A percentile compares a stretch with the other conserved stretches of the same genome.
Evolutionary conservation across 2,797 vertebrate genomes (phyloP).

Genomic region (Fistularia tabacaria): DNA sequence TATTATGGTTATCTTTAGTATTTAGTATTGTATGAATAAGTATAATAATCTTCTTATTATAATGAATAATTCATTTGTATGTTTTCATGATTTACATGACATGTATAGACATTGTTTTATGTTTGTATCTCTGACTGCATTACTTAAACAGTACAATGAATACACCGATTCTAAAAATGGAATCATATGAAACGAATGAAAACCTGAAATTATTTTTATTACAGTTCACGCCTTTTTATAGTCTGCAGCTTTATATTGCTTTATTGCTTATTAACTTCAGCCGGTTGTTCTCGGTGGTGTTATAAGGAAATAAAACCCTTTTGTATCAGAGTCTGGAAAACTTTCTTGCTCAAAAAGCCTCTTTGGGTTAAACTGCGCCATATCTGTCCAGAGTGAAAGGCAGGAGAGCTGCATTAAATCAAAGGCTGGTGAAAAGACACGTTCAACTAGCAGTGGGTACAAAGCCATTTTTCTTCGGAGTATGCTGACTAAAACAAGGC

Average conservation of each 20-base stretch:
- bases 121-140: too few relatives aligned
- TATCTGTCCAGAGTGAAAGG: slow-evolving; percentile 19
- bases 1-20: too few relatives aligned
- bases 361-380: not conserved
- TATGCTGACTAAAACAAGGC: slow-evolving; percentile 6
- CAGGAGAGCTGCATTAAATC: slow-evolving; percentile 17
- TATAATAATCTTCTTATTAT: too few relatives aligned
- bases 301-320: slow-evolving; percentile 3
- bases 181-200: too few relatives aligned
- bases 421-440: slow-evolving; percentile 14
- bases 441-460: not conserved
- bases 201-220: not conserved
- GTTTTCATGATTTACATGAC: too few relatives aligned
- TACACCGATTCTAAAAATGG: too few relatives aligned
- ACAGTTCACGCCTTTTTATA: not conserved
- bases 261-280: slow-evolving; percentile 2
- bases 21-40: too few relatives aligned
- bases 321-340: slow-evolving; percentile 11
- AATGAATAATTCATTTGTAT: too few relatives aligned
- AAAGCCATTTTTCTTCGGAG: slow-evolving; percentile 11
- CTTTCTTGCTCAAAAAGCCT: slow-evolving; percentile 3
- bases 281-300: slow-evolving; percentile 13
- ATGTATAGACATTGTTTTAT: too few relatives aligned
- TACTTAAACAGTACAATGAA: too few relatives aligned
- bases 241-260: slow-evolving; percentile 2